A percentile compares a stretch with the other conserved stretches of the same genome.
Conservation (phyloP, 2,797 vertebrate species). For the Pterois miles region DNA sequence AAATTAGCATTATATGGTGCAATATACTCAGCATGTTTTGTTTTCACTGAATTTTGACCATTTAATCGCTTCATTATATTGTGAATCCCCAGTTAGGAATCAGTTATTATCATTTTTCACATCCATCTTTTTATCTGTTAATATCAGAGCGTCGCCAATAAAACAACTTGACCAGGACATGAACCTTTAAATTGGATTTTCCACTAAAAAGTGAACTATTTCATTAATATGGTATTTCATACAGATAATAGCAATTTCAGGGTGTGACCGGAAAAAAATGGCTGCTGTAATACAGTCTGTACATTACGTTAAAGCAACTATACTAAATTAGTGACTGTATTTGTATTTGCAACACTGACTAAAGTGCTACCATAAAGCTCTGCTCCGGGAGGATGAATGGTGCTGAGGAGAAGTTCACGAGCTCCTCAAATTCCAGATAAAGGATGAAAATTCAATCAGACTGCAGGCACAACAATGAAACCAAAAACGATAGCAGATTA, state of each 20-base stretch:
- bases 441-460: constrained; percentile 59
- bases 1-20: neutral
- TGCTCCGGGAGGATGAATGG: constrained; percentile 34
- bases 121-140: neutral
- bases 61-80: neutral
- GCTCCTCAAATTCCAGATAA: constrained; percentile 55
- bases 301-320: neutral
- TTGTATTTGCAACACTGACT: constrained; percentile 19
- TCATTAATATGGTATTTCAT: neutral
- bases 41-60: neutral
- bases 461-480: constrained; percentile 59
- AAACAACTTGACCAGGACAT: neutral
- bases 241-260: neutral
- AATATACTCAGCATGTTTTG: neutral
- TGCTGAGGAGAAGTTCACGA: constrained; percentile 33
- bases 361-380: constrained; percentile 21
- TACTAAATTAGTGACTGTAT: neutral
- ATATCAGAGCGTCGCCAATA: neutral
- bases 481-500: constrained; percentile 47
- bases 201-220: neutral
- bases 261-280: neutral
- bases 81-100: neutral
- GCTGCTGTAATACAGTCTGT: neutral
- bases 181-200: neutral
- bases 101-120: neutral